phyloP scores from a whole-genome alignment of 2,888 invertebrate genomes.

The Drosophila prostipennis region DNA sequence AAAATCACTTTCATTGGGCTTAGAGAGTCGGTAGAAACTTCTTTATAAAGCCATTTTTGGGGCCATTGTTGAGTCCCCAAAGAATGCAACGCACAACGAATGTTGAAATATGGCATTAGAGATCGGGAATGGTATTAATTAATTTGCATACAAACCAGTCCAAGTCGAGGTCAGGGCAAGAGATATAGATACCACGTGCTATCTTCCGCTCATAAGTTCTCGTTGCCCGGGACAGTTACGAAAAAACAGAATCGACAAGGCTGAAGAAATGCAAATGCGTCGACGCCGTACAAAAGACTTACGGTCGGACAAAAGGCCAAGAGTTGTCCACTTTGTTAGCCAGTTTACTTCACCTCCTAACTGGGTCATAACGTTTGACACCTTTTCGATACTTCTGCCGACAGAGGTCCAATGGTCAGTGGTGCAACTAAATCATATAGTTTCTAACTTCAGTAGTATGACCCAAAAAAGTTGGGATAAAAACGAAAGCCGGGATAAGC shows the following conservation, averaged over 20 bases:
- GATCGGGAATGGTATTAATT: slow-evolving; percentile 63
- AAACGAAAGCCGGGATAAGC: not conserved
- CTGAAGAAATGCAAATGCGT: slow-evolving; percentile 67
- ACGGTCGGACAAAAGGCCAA: slow-evolving; percentile 56
- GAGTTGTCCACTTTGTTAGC: slow-evolving; percentile 27
- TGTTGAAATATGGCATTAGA: slow-evolving; percentile 60
- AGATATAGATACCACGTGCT: slow-evolving; percentile 12
- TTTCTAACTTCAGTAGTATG: not conserved
- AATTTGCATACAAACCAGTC: slow-evolving; percentile 72
- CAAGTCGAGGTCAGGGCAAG: slow-evolving; percentile 23
- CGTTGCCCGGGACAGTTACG: slow-evolving; percentile 18
- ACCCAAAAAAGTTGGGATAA: not conserved
- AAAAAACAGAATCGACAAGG: slow-evolving; percentile 14
- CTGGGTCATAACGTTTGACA: slow-evolving; percentile 69
- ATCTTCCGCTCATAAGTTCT: slow-evolving; percentile 29
- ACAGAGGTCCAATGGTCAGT: slow-evolving; percentile 39
- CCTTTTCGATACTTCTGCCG: slow-evolving; percentile 46
- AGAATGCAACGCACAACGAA: slow-evolving; percentile 62
- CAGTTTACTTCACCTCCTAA: slow-evolving; percentile 39
- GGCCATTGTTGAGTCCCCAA: slow-evolving; percentile 43
- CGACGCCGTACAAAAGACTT: slow-evolving; percentile 48
- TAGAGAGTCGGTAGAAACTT: slow-evolving; percentile 45
- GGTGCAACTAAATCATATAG: not conserved
- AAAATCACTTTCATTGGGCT: slow-evolving; percentile 76
- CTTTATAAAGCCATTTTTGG: slow-evolving; percentile 55